Evolutionary conservation across 2,797 vertebrate genomes (phyloP).

Genomic region (Pantherophis vulpinus): DNA sequence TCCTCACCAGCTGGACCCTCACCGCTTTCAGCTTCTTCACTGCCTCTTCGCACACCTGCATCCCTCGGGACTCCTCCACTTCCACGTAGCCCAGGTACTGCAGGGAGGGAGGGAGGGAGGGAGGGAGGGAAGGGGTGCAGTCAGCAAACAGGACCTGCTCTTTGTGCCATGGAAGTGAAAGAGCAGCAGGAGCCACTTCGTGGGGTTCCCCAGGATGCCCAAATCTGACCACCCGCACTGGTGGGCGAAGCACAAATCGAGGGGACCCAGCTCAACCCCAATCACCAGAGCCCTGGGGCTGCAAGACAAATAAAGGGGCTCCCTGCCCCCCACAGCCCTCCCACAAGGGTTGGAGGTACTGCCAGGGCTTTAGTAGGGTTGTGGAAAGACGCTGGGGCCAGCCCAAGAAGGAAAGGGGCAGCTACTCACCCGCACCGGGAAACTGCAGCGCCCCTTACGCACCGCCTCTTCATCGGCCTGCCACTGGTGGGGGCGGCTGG

Average conservation of each 20-base stretch:
- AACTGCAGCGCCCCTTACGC: constrained; percentile 89
- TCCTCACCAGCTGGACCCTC: constrained; percentile 31
- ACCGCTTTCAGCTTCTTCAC: constrained; percentile 92
- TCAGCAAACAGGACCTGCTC: neutral
- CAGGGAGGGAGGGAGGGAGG: neutral
- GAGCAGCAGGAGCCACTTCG: neutral
- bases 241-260: neutral
- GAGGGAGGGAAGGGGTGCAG: neutral
- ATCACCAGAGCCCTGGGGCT: neutral
- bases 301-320: neutral
- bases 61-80: constrained; percentile 90
- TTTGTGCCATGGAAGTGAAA: neutral
- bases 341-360: accelerated
- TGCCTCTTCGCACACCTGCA: constrained; percentile 92
- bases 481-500: constrained; percentile 92
- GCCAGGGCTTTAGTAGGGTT: neutral
- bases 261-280: neutral
- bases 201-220: neutral
- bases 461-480: constrained; percentile 90
- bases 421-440: constrained; percentile 81
- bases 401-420: neutral
- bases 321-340: neutral
- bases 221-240: neutral
- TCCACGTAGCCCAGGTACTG: constrained; percentile 90
- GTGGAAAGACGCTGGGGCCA: neutral